A percentile compares a stretch with the other conserved stretches of the same genome.
These are phyloP conservation scores for Rhinopomastus cyanomelas DNA, from an alignment of 2,113 vertebrate genomes.

Conservation along the genomic window DNA sequence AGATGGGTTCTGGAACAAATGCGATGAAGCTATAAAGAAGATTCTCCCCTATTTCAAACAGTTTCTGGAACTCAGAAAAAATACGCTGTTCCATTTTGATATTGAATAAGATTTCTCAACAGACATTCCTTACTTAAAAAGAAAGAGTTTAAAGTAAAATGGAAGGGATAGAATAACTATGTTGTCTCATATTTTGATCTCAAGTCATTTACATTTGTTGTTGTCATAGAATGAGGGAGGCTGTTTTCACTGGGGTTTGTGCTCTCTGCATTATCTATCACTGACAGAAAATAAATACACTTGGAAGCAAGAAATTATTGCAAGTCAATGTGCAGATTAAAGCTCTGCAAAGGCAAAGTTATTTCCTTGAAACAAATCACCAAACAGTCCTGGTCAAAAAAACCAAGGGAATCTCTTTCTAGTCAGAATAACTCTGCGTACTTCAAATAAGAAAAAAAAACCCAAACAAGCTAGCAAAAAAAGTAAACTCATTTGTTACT, in stretches of 20 bases:
- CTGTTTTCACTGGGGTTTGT: conserved; percentile 40
- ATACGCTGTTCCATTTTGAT: conserved; percentile 57
- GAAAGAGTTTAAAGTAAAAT: conserved; percentile 31
- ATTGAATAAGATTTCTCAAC: conserved; percentile 69
- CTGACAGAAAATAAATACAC: conserved; percentile 46
- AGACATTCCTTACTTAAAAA: conserved; percentile 43
- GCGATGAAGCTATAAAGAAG: conserved; percentile 68
- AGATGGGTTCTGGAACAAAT: conserved; percentile 68
- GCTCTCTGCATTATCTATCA: conserved; percentile 5
- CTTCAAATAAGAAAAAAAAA: not conserved
- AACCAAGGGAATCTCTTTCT: not conserved
- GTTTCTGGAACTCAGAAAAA: conserved; percentile 53
- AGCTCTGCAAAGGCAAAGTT: conserved; percentile 16
- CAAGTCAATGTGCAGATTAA: conserved; percentile 15
- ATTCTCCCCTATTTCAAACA: conserved; percentile 66
- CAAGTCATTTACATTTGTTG: conserved; percentile 33
- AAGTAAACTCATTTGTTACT: not conserved
- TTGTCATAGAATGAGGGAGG: conserved; percentile 6
- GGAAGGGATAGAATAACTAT: conserved; percentile 43
- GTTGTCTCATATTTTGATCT: conserved; percentile 48
- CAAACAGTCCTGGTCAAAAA: not conserved
- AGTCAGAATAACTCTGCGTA: not conserved
- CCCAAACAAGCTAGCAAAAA: not conserved
- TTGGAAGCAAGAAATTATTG: conserved; percentile 14
- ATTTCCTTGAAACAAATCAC: conserved; percentile 34